Percentiles rank a stretch among this genome's conserved stretches.
Conservation (phyloP, 2,888 invertebrate species). For the Mythimna lalbum region DNA sequence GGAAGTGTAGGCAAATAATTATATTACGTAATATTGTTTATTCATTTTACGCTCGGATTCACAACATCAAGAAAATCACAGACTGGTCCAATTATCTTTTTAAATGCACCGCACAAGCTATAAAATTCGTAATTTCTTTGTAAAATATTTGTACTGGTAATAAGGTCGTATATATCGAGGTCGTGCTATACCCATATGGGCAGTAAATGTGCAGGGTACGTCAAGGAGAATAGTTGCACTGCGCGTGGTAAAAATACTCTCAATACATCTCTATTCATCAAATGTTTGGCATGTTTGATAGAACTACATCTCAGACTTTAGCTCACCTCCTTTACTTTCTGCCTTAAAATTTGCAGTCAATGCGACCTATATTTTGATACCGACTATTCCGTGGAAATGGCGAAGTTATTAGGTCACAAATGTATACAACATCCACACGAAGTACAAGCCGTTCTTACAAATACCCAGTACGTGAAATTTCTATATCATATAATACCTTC, state of each 20-base stretch:
- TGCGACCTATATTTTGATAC: neutral
- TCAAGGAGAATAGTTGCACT: neutral
- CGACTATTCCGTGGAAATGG: neutral
- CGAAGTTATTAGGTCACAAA: neutral
- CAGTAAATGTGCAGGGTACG: constrained; percentile 1
- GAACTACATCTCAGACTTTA: neutral
- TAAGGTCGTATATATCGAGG: neutral
- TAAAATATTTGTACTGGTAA: neutral
- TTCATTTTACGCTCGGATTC: constrained; percentile 13
- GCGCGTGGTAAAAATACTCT: neutral
- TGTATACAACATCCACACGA: neutral
- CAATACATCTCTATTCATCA: neutral
- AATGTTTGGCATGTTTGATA: neutral
- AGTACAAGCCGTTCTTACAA: neutral
- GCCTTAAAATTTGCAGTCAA: neutral
- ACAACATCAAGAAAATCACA: constrained; percentile 19
- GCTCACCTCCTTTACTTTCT: neutral
- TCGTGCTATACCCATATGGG: neutral
- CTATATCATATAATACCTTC: neutral
- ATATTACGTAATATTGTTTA: neutral
- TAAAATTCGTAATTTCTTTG: neutral
- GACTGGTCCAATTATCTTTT: neutral
- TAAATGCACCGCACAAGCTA: too few species aligned
- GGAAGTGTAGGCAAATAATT: neutral
- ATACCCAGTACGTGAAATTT: neutral